Conservation (phyloP, 2,888 invertebrate species). For the Xylophagus ater region DNA sequence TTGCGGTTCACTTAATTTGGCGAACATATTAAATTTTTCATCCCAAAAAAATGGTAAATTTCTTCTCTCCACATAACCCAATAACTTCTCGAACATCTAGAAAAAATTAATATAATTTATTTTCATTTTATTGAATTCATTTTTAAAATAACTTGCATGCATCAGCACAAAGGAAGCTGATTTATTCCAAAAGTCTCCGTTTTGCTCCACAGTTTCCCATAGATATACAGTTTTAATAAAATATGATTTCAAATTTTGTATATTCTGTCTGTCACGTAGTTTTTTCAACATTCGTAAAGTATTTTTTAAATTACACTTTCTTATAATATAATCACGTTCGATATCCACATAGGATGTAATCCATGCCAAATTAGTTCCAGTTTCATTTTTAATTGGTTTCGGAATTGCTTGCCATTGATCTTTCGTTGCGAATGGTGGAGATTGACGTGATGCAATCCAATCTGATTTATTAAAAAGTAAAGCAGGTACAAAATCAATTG, state of each 20-base stretch:
- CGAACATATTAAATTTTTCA: slow-evolving; percentile 13
- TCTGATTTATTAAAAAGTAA: slow-evolving; percentile 18
- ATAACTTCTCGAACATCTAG: slow-evolving; percentile 20
- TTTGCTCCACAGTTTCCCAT: slow-evolving; percentile 20
- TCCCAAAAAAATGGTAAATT: slow-evolving; percentile 19
- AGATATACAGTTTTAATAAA: slow-evolving; percentile 30
- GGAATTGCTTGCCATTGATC: slow-evolving; percentile 29
- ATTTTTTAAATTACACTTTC: slow-evolving; percentile 23
- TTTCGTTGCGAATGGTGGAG: slow-evolving; percentile 14
- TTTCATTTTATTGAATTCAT: no score
- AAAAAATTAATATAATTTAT: no score
- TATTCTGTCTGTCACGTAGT: slow-evolving; percentile 4
- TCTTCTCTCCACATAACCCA: slow-evolving; percentile 11
- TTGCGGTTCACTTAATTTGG: slow-evolving; percentile 5
- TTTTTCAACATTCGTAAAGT: slow-evolving; percentile 17
- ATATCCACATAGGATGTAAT: slow-evolving; percentile 25
- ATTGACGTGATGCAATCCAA: slow-evolving; percentile 17
- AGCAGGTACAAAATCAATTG: slow-evolving; percentile 30
- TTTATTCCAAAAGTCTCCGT: slow-evolving; percentile 22
- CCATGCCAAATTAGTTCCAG: no score
- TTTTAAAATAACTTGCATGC: slow-evolving; percentile 26
- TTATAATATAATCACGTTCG: slow-evolving; percentile 21
- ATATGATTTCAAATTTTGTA: slow-evolving; percentile 27
- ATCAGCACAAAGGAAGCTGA: slow-evolving; percentile 19
- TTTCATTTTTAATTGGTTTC: slow-evolving; percentile 21